Evolutionary conservation across 2,113 vertebrate species (phyloP).

Genomic region (Phaetusa simplex): DNA sequence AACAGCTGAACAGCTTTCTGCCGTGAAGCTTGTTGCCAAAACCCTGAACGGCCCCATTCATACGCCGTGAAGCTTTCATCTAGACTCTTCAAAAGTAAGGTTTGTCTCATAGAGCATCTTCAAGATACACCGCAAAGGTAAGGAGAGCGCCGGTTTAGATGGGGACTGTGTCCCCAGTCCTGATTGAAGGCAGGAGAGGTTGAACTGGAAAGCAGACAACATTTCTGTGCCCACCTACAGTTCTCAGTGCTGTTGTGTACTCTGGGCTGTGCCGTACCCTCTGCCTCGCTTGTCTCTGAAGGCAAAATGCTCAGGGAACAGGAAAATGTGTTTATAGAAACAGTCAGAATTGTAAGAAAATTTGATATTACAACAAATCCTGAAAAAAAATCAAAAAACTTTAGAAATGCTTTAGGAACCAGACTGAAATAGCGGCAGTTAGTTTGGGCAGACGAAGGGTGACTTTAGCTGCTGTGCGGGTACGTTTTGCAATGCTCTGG

Average conservation of each 20-base stretch:
- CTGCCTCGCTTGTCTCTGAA: neutral
- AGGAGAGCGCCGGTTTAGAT: neutral
- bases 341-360: neutral
- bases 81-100: neutral
- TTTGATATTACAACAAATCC: neutral
- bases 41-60: neutral
- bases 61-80: accelerated
- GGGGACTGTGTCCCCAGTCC: neutral
- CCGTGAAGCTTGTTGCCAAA: neutral
- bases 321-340: neutral
- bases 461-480: neutral
- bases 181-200: neutral
- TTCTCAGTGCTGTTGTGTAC: neutral
- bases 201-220: neutral
- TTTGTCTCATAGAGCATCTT: neutral
- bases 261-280: neutral
- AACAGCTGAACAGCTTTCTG: neutral
- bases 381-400: neutral
- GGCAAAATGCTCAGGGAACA: neutral
- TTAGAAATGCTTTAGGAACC: neutral
- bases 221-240: neutral
- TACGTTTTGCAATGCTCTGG: neutral
- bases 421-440: neutral
- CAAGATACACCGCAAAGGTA: neutral
- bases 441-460: neutral